Percentiles rank a stretch among this genome's conserved stretches.
These are phyloP conservation scores for Yasuhikotakia modesta DNA, from an alignment of 2,797 vertebrate species.

Conservation along the genomic window DNA sequence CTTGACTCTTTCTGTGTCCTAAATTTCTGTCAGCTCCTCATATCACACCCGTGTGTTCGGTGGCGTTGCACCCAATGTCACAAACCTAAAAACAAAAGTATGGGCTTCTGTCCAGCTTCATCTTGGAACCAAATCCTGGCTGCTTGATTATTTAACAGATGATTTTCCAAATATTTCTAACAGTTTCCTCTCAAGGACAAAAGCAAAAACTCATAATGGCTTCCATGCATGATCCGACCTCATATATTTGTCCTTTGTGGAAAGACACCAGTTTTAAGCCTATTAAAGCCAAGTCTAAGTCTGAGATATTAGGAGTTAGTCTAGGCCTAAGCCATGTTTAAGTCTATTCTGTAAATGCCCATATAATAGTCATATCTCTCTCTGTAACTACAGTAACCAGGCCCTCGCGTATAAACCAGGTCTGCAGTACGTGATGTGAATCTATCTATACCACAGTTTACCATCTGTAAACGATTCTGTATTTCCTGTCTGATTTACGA, in stretches of 20 bases:
- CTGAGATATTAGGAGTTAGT: too few species aligned
- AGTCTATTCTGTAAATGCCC: neutral
- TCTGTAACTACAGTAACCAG: conserved; percentile 11
- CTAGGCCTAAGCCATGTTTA: too few species aligned
- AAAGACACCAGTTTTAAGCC: too few species aligned
- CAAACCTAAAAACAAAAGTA: conserved; percentile 24
- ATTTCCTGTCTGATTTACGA: too few species aligned
- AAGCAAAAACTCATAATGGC: neutral
- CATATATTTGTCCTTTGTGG: neutral
- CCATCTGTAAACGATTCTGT: neutral
- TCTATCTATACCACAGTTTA: neutral
- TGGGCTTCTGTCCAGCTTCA: conserved; percentile 4
- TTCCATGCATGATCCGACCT: neutral
- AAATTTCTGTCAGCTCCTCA: conserved; percentile 34
- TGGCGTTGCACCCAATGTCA: conserved; percentile 16
- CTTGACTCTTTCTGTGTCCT: conserved; percentile 23
- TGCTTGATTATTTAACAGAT: conserved; percentile 29
- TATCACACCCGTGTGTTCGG: conserved; percentile 15
- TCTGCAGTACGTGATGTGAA: neutral
- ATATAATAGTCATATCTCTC: neutral
- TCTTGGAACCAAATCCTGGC: conserved; percentile 35
- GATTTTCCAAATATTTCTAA: conserved; percentile 37
- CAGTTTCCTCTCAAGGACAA: conserved; percentile 18
- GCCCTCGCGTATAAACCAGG: neutral
- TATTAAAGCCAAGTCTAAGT: neutral